These are phyloP conservation scores for Latrodectus geometricus DNA, from an alignment of 1,140 invertebrate species.

Conservation along the genomic window DNA sequence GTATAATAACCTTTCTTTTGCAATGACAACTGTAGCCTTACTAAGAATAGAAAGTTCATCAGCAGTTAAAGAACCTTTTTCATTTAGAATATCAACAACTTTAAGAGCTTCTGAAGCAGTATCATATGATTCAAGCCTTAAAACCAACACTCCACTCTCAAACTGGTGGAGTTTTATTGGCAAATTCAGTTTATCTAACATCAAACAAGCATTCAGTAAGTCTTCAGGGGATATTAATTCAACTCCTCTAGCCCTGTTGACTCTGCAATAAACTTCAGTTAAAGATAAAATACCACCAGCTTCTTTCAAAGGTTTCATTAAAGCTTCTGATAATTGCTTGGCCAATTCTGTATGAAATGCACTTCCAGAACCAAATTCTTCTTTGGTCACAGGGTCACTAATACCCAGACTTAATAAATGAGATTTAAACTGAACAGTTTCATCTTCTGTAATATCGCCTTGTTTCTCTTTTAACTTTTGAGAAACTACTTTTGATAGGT, in stretches of 20 bases:
- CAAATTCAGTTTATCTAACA: constrained; percentile 74
- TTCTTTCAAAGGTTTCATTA: constrained; percentile 86
- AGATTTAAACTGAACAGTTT: constrained; percentile 95
- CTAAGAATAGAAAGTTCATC: constrained; percentile 85
- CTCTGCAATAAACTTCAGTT: constrained; percentile 95
- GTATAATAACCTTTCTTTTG: constrained; percentile 85
- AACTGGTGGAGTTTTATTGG: constrained; percentile 82
- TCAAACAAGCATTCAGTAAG: constrained; percentile 87
- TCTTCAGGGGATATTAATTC: constrained; percentile 93
- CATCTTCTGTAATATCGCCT: constrained; percentile 96
- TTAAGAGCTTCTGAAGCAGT: constrained; percentile 81
- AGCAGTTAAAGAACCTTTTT: constrained; percentile 79
- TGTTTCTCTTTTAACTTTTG: constrained; percentile 94
- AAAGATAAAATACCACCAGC: constrained; percentile 96
- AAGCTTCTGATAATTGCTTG: constrained; percentile 84
- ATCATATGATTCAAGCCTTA: constrained; percentile 83
- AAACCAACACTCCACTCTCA: constrained; percentile 90
- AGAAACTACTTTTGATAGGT: constrained; percentile 90
- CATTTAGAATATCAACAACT: constrained; percentile 79
- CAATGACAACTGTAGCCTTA: constrained; percentile 87
- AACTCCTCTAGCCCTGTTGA: constrained; percentile 80
- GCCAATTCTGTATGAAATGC: constrained; percentile 90
- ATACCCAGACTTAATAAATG: constrained; percentile 97
- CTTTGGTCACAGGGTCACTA: constrained; percentile 87
- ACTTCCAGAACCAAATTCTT: constrained; percentile 86